Conservation (phyloP, 2,797 vertebrate genomes). For the Chelonia mydas region DNA sequence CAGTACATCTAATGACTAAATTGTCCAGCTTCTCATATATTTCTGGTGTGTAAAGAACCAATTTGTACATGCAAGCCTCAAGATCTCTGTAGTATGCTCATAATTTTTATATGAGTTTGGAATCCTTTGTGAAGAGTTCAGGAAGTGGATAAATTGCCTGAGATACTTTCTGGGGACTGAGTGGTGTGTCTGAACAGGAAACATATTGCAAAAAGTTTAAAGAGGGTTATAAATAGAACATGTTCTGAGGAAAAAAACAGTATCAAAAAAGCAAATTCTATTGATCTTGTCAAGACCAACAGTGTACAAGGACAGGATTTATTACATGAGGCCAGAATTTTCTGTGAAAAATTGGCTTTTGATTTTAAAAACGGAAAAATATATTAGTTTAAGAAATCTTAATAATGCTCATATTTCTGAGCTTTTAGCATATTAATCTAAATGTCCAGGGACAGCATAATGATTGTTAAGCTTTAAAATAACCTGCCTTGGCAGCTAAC, state of each 20-base stretch:
- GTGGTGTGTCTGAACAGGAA: slow-evolving; percentile 80
- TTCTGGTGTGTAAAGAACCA: neutral
- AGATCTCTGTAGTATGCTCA: neutral
- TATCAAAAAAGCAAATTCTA: slow-evolving; percentile 57
- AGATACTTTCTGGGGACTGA: slow-evolving; percentile 78
- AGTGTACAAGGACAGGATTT: neutral
- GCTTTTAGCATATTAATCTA: neutral
- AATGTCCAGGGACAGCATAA: neutral
- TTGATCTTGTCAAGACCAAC: slow-evolving; percentile 41
- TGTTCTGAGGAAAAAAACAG: slow-evolving; percentile 61
- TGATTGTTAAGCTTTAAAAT: neutral
- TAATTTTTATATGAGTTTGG: neutral
- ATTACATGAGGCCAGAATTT: slow-evolving; percentile 8
- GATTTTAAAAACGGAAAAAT: neutral
- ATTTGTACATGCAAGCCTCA: neutral
- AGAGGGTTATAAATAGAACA: slow-evolving; percentile 79
- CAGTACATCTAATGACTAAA: neutral
- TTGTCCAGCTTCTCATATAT: neutral
- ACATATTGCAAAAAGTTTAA: slow-evolving; percentile 77
- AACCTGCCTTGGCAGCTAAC: neutral
- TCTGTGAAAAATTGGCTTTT: slow-evolving; percentile 8
- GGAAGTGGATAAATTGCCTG: slow-evolving; percentile 60
- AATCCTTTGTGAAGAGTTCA: slow-evolving; percentile 38
- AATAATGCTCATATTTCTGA: neutral
- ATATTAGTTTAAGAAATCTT: neutral